Percentiles rank a stretch among this genome's conserved stretches.
These are phyloP conservation scores for Nephrotoma flavescens DNA, from an alignment of 2,888 invertebrate genomes.

Conservation along the genomic window DNA sequence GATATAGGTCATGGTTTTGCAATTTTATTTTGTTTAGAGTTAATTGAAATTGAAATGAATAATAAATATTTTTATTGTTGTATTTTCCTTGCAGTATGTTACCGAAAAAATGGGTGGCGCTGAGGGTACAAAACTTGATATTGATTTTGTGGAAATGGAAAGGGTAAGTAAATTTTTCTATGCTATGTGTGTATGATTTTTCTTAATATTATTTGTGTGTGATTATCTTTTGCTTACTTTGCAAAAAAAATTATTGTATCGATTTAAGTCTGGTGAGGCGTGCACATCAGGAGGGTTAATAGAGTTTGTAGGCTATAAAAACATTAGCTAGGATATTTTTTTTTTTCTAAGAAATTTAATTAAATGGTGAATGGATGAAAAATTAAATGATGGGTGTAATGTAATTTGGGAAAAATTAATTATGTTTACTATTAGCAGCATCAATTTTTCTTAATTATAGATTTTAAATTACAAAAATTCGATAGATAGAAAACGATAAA, in stretches of 20 bases:
- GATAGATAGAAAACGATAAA: too few relatives aligned
- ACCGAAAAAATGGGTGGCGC: constrained; percentile 99
- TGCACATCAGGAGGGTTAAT: not conserved
- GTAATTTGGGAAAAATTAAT: not conserved
- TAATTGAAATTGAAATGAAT: not conserved
- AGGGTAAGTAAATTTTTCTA: constrained; percentile 49
- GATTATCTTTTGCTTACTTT: not conserved
- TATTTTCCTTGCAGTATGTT: constrained; percentile 63
- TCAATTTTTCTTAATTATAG: too few relatives aligned
- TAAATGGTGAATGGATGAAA: not conserved
- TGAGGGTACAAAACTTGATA: constrained; percentile 96
- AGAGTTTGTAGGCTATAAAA: not conserved
- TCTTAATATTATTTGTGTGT: not conserved
- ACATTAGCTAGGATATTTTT: not conserved
- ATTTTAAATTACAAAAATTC: too few relatives aligned
- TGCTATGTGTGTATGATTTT: constrained; percentile 5
- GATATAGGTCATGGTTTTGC: not conserved
- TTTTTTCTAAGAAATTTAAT: not conserved
- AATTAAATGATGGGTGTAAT: not conserved
- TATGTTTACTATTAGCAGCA: not conserved
- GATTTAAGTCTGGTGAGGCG: not conserved
- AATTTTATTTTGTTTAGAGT: not conserved
- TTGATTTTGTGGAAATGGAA: constrained; percentile 99
- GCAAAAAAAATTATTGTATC: constrained; percentile 11
- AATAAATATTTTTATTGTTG: not conserved